A percentile compares a stretch with the other conserved stretches of the same genome.
Conservation (phyloP, 1,140 invertebrate species). For the Sarcophaga bullata region DNA sequence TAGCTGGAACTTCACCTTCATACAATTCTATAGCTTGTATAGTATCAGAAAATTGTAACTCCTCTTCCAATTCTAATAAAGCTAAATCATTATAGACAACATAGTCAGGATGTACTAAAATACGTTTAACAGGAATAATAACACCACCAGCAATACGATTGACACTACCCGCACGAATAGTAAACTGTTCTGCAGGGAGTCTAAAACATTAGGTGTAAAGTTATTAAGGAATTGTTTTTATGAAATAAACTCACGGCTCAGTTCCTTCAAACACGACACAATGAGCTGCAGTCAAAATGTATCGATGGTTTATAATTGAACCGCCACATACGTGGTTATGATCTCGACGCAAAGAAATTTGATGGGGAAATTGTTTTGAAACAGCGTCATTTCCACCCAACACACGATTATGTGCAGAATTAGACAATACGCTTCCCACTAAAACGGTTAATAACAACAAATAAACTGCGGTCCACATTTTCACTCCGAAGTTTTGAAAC, state of each 20-base stretch:
- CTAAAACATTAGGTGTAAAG: background rate
- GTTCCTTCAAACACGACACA: slow-evolving; percentile 59
- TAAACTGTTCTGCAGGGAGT: slow-evolving; percentile 30
- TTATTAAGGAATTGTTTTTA: background rate
- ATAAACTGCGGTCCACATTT: background rate
- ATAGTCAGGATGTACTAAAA: slow-evolving; percentile 63
- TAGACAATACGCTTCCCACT: background rate
- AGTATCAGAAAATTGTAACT: slow-evolving; percentile 56
- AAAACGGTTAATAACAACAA: background rate
- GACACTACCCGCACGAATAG: slow-evolving; percentile 51
- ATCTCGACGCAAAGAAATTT: slow-evolving; percentile 62
- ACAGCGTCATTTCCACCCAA: slow-evolving; percentile 63
- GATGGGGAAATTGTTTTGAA: slow-evolving; percentile 61
- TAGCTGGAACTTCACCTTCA: slow-evolving; percentile 50
- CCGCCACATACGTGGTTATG: slow-evolving; percentile 67
- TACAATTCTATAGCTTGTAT: slow-evolving; percentile 61
- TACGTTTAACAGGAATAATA: slow-evolving; percentile 45
- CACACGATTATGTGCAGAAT: slow-evolving; percentile 51
- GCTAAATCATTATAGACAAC: slow-evolving; percentile 67
- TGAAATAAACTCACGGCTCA: slow-evolving; percentile 50
- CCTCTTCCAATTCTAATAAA: slow-evolving; percentile 62
- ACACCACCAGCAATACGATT: slow-evolving; percentile 55
- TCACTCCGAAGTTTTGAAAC: background rate
- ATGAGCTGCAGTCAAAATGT: slow-evolving; percentile 68
- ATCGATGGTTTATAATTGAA: slow-evolving; percentile 65